Evolutionary conservation across 2,113 vertebrate genomes (phyloP), one percentile per base, ranked within the genome.

Genomic region (Colaptes auratus): DNA sequence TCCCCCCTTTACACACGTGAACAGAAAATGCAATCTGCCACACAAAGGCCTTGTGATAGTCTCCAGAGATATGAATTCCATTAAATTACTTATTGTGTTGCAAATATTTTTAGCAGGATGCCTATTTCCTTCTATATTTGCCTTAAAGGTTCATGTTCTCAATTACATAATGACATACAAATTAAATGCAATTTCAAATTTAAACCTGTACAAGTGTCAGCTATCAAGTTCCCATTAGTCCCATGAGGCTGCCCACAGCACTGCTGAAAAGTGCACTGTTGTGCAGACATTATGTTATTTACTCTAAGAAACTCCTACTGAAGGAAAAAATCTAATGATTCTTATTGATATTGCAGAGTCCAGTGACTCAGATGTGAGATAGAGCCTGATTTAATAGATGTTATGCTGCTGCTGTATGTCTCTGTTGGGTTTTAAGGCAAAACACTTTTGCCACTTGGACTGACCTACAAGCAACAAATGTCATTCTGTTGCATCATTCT

Each of bases 161-260:
- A 70, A 95, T 97, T 97, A 96, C 94, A 95, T 97, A 98, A 98
- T 97, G 97, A 97, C 93, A 97, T 90, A 98, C 90, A 98, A 98
- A 98, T 98, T 97, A 97, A 98, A 97, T 96, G 85, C 96, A 98
- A 97, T 97, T 98, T 98, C 96, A 95, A 92, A 97, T 97, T 96
- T 97, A 96, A 97, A 95, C 95, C 80, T 95, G 91, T 95, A 90
- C 92, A 96, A 96, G 84, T 97, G 97, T 98, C 97, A 98, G 96
- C 97, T 96, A 90, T 80, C 89, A 95, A 74, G 89, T 95, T 92
- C 90, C 72, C 73, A 48, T 92, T 93, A 76, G 94, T 97, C 97
- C 97, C 96, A 93, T 27, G 94, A 96, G 97, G 96, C 89, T 96
- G 97, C 97, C 97, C 97, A 97, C 18, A 98, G 96, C 96, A 86